Percentiles rank a stretch among this genome's conserved stretches.
Conservation (phyloP, 2,888 invertebrate species). For the Leptinotarsa haldemani region DNA sequence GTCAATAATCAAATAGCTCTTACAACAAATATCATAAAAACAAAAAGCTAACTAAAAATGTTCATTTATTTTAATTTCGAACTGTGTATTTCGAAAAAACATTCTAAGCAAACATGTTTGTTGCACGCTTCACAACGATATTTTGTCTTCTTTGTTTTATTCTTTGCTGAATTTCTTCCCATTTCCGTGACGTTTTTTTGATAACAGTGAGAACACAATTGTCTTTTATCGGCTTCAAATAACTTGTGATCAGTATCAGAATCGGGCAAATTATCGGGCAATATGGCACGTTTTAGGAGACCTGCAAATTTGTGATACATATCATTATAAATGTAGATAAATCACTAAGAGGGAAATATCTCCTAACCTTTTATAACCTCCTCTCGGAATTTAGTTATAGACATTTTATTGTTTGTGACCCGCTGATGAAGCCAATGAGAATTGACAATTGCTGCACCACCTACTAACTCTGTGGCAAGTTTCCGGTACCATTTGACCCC, state of each 20-base stretch:
- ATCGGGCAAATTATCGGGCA: neutral
- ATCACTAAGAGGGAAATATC: neutral
- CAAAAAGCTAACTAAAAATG: neutral
- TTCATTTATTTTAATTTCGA: neutral
- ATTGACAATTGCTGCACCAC: neutral
- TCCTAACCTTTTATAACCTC: neutral
- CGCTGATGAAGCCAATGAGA: neutral
- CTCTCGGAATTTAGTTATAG: neutral
- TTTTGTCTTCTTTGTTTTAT: neutral
- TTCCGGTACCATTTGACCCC: conserved; percentile 12
- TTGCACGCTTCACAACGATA: neutral
- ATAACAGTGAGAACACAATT: neutral
- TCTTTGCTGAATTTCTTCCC: neutral
- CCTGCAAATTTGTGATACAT: neutral
- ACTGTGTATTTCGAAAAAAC: neutral
- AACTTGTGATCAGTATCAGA: neutral
- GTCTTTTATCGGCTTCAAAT: neutral
- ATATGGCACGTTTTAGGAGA: neutral
- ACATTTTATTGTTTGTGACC: neutral
- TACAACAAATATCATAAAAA: no score
- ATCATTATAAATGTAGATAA: neutral
- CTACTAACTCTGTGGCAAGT: neutral
- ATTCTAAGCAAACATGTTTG: neutral
- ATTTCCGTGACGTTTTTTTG: neutral
- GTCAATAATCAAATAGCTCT: no score